These are phyloP conservation scores for Chaetodon trifascialis DNA, from an alignment of 2,113 vertebrate species.

Conservation along the genomic window DNA sequence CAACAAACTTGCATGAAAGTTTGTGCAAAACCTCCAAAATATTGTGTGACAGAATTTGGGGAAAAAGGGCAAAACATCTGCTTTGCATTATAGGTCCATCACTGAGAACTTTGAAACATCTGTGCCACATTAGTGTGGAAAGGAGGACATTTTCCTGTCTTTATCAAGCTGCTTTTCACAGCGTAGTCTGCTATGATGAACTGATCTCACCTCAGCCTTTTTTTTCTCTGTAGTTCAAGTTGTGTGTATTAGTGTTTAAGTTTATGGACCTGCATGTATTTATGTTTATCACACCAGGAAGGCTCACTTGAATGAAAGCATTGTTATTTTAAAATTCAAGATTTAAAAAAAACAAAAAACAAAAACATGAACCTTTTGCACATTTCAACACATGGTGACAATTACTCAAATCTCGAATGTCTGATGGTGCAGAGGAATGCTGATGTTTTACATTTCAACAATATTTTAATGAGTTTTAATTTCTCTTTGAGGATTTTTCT, in stretches of 20 bases:
- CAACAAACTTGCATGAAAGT: constrained; percentile 31
- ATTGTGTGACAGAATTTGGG: constrained; percentile 7
- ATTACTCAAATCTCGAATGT: not conserved
- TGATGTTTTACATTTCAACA: not conserved
- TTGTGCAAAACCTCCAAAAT: constrained; percentile 27
- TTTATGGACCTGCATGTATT: not conserved
- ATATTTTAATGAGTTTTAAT: too few species aligned
- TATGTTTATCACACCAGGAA: not conserved
- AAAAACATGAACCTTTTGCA: not conserved
- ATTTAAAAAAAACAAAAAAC: not conserved
- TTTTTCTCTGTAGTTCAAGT: not conserved
- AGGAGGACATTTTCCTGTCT: constrained; percentile 3
- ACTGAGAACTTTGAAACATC: constrained; percentile 39
- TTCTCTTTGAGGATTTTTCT: not conserved
- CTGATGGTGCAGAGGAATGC: not conserved
- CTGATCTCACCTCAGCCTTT: not conserved
- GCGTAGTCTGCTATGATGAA: not conserved
- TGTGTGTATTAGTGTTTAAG: not conserved
- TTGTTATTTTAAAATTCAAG: not conserved
- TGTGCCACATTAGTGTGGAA: constrained; percentile 19
- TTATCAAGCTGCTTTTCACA: constrained; percentile 2
- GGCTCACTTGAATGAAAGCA: not conserved
- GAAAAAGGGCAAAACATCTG: constrained; percentile 24
- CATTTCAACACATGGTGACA: not conserved
- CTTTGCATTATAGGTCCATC: constrained; percentile 9